These are phyloP conservation scores for Podiceps cristatus DNA, from an alignment of 2,113 vertebrate species.

Conservation along the genomic window DNA sequence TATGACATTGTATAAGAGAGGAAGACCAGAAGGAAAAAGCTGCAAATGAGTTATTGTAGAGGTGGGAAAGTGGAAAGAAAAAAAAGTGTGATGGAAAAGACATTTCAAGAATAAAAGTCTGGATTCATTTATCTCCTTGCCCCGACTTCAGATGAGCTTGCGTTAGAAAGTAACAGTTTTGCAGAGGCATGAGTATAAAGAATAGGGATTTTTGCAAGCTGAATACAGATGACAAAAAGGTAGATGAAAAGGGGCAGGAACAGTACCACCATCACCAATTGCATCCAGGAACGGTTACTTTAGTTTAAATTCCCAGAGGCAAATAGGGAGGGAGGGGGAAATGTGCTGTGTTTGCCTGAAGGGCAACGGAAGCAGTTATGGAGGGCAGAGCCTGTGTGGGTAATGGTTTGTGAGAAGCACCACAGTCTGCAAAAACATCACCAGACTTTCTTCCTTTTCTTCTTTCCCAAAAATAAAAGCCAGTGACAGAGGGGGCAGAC, in stretches of 20 bases:
- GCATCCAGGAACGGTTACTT: not conserved
- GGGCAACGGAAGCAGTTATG: not conserved
- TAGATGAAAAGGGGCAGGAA: not conserved
- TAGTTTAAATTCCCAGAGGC: not conserved
- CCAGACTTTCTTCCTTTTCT: not conserved
- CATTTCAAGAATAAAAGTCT: not conserved
- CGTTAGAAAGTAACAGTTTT: not conserved
- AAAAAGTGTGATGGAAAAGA: not conserved
- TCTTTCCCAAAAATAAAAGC: not conserved
- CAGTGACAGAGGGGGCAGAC: not conserved
- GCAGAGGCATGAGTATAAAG: not conserved
- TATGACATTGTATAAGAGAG: not conserved
- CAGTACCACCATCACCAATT: no score
- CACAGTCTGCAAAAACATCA: not conserved
- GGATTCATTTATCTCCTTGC: not conserved
- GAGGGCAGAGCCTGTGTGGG: not conserved
- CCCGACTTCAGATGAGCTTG: not conserved
- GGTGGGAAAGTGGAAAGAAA: not conserved
- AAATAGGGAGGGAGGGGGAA: not conserved
- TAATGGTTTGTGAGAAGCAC: not conserved
- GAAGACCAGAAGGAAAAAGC: not conserved
- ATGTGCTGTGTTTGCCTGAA: fast-evolving
- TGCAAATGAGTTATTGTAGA: not conserved
- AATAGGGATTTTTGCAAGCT: not conserved
- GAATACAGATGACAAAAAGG: not conserved